These are phyloP conservation scores for Cossypha dichroa DNA, from an alignment of 2,797 vertebrate species.

Conservation along the genomic window DNA sequence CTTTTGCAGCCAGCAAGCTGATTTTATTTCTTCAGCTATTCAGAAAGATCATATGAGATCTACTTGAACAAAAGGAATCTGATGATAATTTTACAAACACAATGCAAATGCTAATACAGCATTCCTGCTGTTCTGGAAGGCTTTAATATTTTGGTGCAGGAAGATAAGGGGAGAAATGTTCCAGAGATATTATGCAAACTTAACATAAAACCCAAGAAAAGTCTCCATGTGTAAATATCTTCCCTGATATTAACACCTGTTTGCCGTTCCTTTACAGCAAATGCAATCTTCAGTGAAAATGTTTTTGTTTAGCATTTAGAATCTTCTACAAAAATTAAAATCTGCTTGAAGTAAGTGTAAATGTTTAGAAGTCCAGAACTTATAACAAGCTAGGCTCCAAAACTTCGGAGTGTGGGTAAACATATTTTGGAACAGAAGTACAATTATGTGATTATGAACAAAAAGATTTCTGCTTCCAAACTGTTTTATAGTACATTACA, in stretches of 20 bases:
- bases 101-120: not conserved
- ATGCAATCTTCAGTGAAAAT: not conserved
- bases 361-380: not conserved
- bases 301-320: not conserved
- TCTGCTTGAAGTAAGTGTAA: not conserved
- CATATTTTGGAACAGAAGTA: constrained; percentile 14
- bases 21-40: not conserved
- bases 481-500: not conserved
- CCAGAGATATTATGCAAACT: not conserved
- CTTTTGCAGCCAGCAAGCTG: not conserved
- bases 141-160: not conserved
- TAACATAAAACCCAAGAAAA: not conserved
- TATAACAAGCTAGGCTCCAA: not conserved
- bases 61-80: not conserved
- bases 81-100: not conserved
- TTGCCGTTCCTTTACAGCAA: not conserved
- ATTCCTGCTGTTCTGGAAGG: not conserved
- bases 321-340: not conserved
- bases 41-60: not conserved
- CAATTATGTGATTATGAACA: not conserved
- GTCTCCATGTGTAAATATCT: not conserved
- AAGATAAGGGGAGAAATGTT: not conserved
- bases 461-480: not conserved
- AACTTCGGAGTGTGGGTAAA: not conserved
- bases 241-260: not conserved